Evolutionary conservation across 2,888 invertebrate genomes (phyloP).

Genomic region (Philhelius pedissequus): DNA sequence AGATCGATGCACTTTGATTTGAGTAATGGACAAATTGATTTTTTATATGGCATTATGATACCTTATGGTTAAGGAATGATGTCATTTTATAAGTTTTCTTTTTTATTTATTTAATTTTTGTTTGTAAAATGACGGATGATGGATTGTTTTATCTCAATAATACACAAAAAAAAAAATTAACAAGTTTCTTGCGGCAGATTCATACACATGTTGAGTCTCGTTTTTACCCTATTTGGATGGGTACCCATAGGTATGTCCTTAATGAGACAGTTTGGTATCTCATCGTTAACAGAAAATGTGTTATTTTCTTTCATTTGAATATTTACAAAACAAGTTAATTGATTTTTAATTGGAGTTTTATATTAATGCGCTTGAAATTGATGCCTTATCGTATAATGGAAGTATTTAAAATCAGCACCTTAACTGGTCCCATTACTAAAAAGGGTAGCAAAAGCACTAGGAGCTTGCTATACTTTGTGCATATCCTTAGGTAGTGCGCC

Average conservation of each 20-base stretch:
- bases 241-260: not conserved
- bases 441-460: too few relatives aligned
- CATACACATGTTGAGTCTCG: not conserved
- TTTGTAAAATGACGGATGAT: not conserved
- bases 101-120: too few relatives aligned
- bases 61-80: not conserved
- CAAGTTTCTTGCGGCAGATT: not conserved
- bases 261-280: not conserved
- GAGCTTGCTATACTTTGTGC: too few relatives aligned
- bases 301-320: not conserved
- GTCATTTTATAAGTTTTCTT: not conserved
- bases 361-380: too few relatives aligned
- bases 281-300: not conserved
- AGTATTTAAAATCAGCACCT: too few relatives aligned
- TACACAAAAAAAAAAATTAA: not conserved
- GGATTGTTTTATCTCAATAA: slow-evolving; percentile 5
- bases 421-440: too few relatives aligned
- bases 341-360: not conserved
- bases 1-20: slow-evolving; percentile 8
- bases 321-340: not conserved
- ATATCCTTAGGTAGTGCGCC: too few relatives aligned
- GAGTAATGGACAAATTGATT: slow-evolving; percentile 11
- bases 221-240: not conserved
- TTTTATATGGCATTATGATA: not conserved
- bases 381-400: too few relatives aligned